phyloP scores from a whole-genome alignment of 2,113 vertebrate genomes.

The Agapornis roseicollis region DNA sequence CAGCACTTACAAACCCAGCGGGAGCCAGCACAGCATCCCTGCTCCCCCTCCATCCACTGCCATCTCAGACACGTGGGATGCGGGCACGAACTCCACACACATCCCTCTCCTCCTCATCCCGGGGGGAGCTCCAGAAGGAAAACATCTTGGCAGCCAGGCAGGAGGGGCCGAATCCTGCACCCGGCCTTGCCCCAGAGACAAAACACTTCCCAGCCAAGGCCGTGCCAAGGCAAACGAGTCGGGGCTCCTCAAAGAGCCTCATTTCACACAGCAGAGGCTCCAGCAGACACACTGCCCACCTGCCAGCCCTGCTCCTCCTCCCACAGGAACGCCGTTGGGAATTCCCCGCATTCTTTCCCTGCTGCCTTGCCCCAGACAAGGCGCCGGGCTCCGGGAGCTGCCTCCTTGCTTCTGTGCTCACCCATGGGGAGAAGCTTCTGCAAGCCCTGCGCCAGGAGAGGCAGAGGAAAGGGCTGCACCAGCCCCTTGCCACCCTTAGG shows the following conservation, averaged over 20 bases:
- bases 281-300: background rate
- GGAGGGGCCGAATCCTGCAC: background rate
- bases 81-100: background rate
- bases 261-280: background rate
- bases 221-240: conserved; percentile 10
- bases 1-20: background rate
- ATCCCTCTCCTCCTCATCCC: background rate
- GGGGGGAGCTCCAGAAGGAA: background rate
- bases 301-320: background rate
- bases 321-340: background rate
- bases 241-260: background rate
- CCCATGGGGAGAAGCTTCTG: background rate
- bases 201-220: background rate
- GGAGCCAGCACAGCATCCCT: background rate
- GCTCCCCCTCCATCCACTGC: background rate
- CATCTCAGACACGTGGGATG: background rate
- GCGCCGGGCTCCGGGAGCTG: background rate
- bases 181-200: background rate
- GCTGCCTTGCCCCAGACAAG: conserved; percentile 1
- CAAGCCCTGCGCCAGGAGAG: background rate
- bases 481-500: background rate
- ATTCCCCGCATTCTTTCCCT: background rate
- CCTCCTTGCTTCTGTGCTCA: background rate
- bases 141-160: background rate
- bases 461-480: background rate